A percentile compares a stretch with the other conserved stretches of the same genome.
These are phyloP conservation scores for Phrixothrix hirtus DNA, from an alignment of 2,888 invertebrate species.

Conservation along the genomic window DNA sequence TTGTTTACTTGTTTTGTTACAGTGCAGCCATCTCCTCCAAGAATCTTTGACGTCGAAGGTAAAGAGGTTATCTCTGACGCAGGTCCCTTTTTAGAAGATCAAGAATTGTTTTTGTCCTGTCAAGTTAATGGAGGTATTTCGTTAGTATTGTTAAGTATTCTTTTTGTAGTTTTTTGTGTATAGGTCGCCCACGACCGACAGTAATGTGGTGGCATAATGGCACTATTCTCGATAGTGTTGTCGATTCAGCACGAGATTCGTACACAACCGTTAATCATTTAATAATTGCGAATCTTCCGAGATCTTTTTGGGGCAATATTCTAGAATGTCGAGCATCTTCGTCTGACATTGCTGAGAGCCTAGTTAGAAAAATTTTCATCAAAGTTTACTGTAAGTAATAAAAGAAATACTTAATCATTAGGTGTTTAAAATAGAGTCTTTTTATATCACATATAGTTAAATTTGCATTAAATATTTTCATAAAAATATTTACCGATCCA, in stretches of 20 bases:
- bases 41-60: constrained; percentile 83
- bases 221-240: constrained; percentile 72
- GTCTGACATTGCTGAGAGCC: constrained; percentile 70
- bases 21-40: constrained; percentile 81
- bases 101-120: constrained; percentile 80
- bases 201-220: constrained; percentile 84
- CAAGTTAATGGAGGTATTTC: constrained; percentile 83
- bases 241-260: constrained; percentile 67
- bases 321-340: constrained; percentile 80
- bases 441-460: too few species aligned
- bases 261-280: constrained; percentile 74
- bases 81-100: constrained; percentile 86
- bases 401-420: too few species aligned
- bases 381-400: constrained; percentile 68
- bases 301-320: constrained; percentile 72
- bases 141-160: neutral
- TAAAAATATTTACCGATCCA: constrained; percentile 19
- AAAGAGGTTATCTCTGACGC: constrained; percentile 76
- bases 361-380: constrained; percentile 73
- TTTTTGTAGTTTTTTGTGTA: constrained; percentile 27
- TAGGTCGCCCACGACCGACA: constrained; percentile 80
- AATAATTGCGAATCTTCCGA: constrained; percentile 70
- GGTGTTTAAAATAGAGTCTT: too few species aligned
- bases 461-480: too few species aligned
- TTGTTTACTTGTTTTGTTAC: constrained; percentile 49